Evolutionary conservation across 2,888 invertebrate species (phyloP).

Genomic region (Pristionchus exspectatus): DNA sequence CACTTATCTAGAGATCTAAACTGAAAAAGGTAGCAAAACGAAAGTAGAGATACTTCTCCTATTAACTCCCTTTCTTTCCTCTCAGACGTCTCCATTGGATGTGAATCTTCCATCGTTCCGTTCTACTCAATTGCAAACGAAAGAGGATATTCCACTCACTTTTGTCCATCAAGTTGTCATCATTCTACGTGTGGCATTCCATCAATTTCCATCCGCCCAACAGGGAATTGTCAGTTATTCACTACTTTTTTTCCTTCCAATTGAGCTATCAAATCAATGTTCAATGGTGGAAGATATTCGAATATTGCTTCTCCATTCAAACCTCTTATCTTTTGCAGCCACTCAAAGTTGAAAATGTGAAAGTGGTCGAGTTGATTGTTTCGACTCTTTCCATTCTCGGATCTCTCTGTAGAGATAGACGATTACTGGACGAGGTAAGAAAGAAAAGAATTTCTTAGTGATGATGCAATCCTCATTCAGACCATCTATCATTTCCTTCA

Average conservation of each 20-base stretch:
- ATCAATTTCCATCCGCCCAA: constrained; percentile 59
- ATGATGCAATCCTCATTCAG: constrained; percentile 33
- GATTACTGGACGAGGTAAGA: constrained; percentile 44
- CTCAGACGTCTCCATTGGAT: constrained; percentile 61
- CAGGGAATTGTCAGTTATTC: constrained; percentile 42
- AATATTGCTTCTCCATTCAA: background rate
- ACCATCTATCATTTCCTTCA: constrained; percentile 39
- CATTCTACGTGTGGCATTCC: constrained; percentile 64
- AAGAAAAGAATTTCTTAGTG: background rate
- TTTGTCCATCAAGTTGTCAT: constrained; percentile 64
- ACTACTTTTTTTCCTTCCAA: background rate
- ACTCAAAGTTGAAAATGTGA: constrained; percentile 64
- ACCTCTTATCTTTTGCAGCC: constrained; percentile 58
- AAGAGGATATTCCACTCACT: constrained; percentile 39
- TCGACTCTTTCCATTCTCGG: constrained; percentile 57
- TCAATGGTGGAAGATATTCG: background rate
- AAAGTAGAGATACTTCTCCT: background rate
- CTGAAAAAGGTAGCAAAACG: background rate
- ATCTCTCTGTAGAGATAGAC: constrained; percentile 58
- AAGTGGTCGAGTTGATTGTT: constrained; percentile 63
- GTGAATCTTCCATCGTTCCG: constrained; percentile 62
- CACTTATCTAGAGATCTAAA: too few species aligned
- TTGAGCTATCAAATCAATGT: background rate
- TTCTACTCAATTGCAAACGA: constrained; percentile 55
- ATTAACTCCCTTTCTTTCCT: background rate